Evolutionary conservation across 1,140 invertebrate species (phyloP).

Genomic region (Bombus waltoni): DNA sequence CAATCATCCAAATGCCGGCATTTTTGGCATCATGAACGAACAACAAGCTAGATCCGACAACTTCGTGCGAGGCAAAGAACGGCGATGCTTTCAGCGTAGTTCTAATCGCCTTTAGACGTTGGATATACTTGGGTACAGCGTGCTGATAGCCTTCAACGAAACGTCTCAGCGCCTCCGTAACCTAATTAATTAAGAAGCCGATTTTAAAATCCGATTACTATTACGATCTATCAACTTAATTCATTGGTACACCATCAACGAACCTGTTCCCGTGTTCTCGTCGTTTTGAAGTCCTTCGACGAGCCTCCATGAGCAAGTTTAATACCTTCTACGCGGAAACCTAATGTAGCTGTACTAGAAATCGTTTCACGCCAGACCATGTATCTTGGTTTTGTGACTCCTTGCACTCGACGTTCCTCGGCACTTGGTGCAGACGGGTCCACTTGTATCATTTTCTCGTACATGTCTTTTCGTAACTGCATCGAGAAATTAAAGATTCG

Average conservation of each 20-base stretch:
- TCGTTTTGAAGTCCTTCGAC: slow-evolving; percentile 98
- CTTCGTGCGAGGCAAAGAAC: slow-evolving; percentile 95
- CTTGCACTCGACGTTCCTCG: slow-evolving; percentile 94
- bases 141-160: slow-evolving; percentile 92
- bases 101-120: slow-evolving; percentile 92
- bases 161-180: slow-evolving; percentile 90
- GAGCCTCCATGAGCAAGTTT: slow-evolving; percentile 93
- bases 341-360: slow-evolving; percentile 96
- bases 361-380: slow-evolving; percentile 99
- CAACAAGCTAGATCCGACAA: slow-evolving; percentile 98
- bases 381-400: slow-evolving; percentile 97
- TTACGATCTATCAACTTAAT: not conserved
- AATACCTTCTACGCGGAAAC: slow-evolving; percentile 98
- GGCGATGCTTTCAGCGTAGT: slow-evolving; percentile 91
- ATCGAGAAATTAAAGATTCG: slow-evolving; percentile 45
- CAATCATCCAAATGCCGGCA: slow-evolving; percentile 98
- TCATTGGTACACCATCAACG: not conserved
- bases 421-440: slow-evolving; percentile 94
- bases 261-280: slow-evolving; percentile 89
- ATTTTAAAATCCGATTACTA: not conserved
- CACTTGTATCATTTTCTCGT: slow-evolving; percentile 98
- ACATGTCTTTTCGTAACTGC: slow-evolving; percentile 91
- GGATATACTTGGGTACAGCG: slow-evolving; percentile 90
- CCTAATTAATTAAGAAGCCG: slow-evolving; percentile 79
- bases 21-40: slow-evolving; percentile 96